phyloP scores from a whole-genome alignment of 2,113 vertebrate species.

The Sturnus vulgaris region DNA sequence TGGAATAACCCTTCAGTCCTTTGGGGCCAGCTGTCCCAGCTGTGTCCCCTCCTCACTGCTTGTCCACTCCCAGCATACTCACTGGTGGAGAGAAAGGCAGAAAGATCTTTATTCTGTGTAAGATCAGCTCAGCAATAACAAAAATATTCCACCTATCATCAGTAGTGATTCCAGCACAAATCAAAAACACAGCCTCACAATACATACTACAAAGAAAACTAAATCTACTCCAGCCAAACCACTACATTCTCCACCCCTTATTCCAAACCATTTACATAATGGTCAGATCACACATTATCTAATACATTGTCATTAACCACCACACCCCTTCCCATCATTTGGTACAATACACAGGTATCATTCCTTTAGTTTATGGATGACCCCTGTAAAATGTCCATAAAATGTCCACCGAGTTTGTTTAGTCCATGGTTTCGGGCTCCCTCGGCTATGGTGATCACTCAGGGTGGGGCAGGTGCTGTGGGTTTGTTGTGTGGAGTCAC shows the following conservation, averaged over 20 bases:
- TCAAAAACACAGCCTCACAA: neutral
- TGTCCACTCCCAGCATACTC: neutral
- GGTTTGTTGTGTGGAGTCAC: neutral
- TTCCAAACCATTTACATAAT: neutral
- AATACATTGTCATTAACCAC: neutral
- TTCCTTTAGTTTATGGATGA: neutral
- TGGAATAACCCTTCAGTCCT: neutral
- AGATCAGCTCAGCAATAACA: neutral
- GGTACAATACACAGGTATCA: neutral
- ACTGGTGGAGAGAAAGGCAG: neutral
- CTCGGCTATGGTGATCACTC: fast-evolving
- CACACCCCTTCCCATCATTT: fast-evolving
- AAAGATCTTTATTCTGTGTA: neutral
- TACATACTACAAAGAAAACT: neutral
- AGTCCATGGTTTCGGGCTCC: neutral
- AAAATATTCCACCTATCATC: neutral
- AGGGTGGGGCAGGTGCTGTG: neutral
- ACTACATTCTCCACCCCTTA: neutral
- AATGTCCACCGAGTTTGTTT: neutral
- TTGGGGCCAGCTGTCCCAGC: neutral
- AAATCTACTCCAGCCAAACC: neutral
- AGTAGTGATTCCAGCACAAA: neutral
- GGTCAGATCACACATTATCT: neutral
- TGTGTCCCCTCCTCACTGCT: neutral
- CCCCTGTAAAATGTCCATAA: neutral